These are phyloP conservation scores for Himalopsyche japonica DNA, from an alignment of 2,888 invertebrate species.

Conservation along the genomic window DNA sequence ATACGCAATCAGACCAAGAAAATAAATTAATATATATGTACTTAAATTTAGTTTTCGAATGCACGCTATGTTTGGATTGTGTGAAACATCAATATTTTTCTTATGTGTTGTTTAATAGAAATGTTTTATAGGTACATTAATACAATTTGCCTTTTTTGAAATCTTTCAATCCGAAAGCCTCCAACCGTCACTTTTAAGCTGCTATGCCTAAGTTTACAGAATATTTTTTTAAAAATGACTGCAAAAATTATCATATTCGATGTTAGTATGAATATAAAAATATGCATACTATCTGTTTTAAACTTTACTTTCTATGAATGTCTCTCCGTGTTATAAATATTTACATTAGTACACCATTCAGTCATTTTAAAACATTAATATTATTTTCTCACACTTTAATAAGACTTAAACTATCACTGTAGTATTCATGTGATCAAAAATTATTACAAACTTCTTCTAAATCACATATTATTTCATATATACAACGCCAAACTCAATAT, in stretches of 20 bases:
- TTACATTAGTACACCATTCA: background rate
- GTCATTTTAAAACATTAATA: background rate
- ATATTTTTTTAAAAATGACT: background rate
- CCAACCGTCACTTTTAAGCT: background rate
- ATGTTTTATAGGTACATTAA: background rate
- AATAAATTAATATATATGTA: background rate
- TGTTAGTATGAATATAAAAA: background rate
- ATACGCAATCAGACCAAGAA: background rate
- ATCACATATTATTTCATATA: background rate
- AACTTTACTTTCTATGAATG: background rate
- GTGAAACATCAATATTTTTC: background rate
- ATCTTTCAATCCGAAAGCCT: background rate
- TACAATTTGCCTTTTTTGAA: background rate
- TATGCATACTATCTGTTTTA: background rate
- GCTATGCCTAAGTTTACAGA: background rate
- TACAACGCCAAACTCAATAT: background rate
- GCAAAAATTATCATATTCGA: background rate
- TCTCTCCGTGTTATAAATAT: slow-evolving; percentile 1
- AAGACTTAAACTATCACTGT: background rate
- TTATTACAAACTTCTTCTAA: background rate
- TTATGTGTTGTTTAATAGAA: background rate
- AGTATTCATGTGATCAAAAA: background rate
- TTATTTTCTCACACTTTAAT: background rate
- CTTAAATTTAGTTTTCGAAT: background rate
- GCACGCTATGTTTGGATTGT: background rate